Percentiles rank a stretch among this genome's conserved stretches.
Conservation (phyloP, 2,113 vertebrate species). For the Baryphthengus martii region DNA sequence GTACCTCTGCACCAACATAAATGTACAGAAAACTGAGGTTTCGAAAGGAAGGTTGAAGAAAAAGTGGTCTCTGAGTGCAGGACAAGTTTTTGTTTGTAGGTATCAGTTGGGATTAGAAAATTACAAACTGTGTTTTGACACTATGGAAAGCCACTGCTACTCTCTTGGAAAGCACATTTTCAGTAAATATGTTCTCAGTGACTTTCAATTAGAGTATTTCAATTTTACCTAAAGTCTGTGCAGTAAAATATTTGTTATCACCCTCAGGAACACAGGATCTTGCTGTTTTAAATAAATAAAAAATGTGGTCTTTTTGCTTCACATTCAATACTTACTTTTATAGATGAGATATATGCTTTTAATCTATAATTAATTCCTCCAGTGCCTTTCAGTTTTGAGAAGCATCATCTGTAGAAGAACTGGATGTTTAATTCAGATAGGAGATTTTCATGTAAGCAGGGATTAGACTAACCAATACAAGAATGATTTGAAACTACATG, state of each 20-base stretch:
- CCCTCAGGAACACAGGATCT: not conserved
- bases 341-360: not conserved
- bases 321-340: not conserved
- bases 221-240: not conserved
- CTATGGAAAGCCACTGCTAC: not conserved
- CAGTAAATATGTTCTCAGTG: not conserved
- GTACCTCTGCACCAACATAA: not conserved
- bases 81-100: not conserved
- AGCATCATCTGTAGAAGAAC: fast-evolving
- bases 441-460: not conserved
- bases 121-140: not conserved
- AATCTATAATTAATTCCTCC: constrained; percentile 1
- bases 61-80: not conserved
- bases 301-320: not conserved
- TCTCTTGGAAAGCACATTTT: not conserved
- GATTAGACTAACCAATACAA: not conserved
- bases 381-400: not conserved
- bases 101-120: not conserved
- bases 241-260: not conserved
- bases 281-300: constrained; percentile 23
- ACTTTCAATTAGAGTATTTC: not conserved
- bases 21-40: not conserved
- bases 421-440: not conserved
- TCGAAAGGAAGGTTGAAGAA: not conserved
- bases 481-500: not conserved